These are phyloP conservation scores for Luidia sarsii DNA, from an alignment of 53 echinoderm and acorn worm genomes.

Conservation along the genomic window DNA sequence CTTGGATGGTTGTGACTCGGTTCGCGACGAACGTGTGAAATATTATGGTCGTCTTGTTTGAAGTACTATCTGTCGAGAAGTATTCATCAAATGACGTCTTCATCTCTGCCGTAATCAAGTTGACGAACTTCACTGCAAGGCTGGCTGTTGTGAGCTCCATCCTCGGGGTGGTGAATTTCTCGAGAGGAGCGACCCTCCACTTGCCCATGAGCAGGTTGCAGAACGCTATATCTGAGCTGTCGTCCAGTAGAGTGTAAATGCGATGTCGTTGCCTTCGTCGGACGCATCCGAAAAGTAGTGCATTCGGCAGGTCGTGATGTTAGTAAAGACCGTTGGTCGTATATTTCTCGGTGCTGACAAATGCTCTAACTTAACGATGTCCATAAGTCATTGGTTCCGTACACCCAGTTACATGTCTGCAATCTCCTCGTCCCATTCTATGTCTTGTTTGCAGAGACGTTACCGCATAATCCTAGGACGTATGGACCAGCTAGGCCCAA, in stretches of 20 bases:
- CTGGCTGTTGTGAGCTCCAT: slow-evolving; percentile 57
- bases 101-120: slow-evolving; percentile 14
- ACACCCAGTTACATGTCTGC: not conserved
- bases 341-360: slow-evolving; percentile 46
- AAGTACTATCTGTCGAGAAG: slow-evolving; percentile 24
- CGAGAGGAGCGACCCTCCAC: slow-evolving; percentile 53
- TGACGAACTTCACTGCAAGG: slow-evolving; percentile 33
- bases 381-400: slow-evolving; percentile 63
- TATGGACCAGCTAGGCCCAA: slow-evolving; percentile 60
- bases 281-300: slow-evolving; percentile 71
- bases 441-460: slow-evolving; percentile 50
- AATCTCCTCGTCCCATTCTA: slow-evolving; percentile 75
- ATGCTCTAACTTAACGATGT: slow-evolving; percentile 44
- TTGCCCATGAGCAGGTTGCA: slow-evolving; percentile 58
- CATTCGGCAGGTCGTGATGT: slow-evolving; percentile 13
- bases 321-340: slow-evolving; percentile 26
- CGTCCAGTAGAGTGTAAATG: slow-evolving; percentile 46
- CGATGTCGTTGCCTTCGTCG: slow-evolving; percentile 59
- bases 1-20: slow-evolving; percentile 11
- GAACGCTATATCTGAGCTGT: slow-evolving; percentile 13
- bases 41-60: not conserved
- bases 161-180: slow-evolving; percentile 42
- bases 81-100: not conserved
- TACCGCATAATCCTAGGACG: slow-evolving; percentile 73
- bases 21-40: slow-evolving; percentile 13